Evolutionary conservation across 2,797 vertebrate species (phyloP).

Genomic region (Manis crassicaudata): DNA sequence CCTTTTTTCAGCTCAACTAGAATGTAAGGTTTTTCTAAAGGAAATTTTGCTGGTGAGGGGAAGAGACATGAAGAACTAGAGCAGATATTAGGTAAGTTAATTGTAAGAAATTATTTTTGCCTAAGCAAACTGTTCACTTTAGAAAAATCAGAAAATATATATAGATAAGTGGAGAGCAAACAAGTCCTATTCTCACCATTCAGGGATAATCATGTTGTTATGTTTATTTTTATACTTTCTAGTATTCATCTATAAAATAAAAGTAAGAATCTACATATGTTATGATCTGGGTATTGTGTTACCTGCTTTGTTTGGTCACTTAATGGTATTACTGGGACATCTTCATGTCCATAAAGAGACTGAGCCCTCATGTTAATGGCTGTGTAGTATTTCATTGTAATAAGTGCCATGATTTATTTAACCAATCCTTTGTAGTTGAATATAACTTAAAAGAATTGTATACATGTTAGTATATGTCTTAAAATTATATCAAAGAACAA

Average conservation of each 20-base stretch:
- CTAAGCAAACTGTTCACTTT: background rate
- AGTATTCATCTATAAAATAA: background rate
- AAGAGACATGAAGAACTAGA: constrained; percentile 99
- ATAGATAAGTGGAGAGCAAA: too few relatives aligned
- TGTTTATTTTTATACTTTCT: background rate
- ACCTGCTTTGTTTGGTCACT: background rate
- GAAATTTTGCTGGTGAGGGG: constrained; percentile 98
- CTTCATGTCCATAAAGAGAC: background rate
- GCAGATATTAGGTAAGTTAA: constrained; percentile 94
- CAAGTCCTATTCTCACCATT: too few relatives aligned
- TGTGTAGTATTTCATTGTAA: background rate
- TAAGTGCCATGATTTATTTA: background rate
- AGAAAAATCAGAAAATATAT: background rate
- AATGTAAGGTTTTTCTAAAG: constrained; percentile 96
- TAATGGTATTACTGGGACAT: background rate
- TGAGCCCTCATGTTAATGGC: background rate
- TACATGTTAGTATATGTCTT: background rate
- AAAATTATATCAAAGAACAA: background rate
- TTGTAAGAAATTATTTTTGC: background rate
- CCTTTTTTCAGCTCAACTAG: constrained; percentile 92
- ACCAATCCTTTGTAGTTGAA: background rate
- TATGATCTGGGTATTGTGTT: background rate
- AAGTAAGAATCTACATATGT: background rate
- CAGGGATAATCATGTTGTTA: too few relatives aligned
- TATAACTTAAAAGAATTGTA: background rate